Evolutionary conservation across 2,113 vertebrate species (phyloP), one percentile per base, ranked within the genome.

Genomic region (Oncorhynchus masou): DNA sequence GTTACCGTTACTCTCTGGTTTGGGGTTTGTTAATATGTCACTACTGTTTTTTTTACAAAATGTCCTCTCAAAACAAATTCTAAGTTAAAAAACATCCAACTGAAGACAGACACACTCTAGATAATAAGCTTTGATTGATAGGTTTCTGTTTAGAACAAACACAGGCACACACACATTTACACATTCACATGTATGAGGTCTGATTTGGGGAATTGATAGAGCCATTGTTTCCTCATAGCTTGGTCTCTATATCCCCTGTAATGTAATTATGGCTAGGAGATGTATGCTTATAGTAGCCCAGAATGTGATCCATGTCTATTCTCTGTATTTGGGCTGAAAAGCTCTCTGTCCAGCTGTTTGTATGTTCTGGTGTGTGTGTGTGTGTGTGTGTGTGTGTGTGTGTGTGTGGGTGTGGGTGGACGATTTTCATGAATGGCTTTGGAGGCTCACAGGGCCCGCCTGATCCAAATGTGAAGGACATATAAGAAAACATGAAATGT

Each of bases 251-350:
- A 94, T 95, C 94, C 94, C 92, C 94, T 93, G 94, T 99, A 99
- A 98, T 96, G 94, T 95, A 96, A 98, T 98, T 99, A 99, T 80
- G 93, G 90, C 87, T 83, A 91, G 91, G 94, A 97, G 96, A 97
- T 97, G 97, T 96, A 96, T 96, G 96, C 94, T 54, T 95, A 92
- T 88, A 92, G 93, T 93, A 92, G 93, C 91, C 95, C 94, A 95
- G 94, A 96, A 97, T 95, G 95, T 95, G 96, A 97, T 97, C 96
- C 96, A 91, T 95, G 95, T 94, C 96, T 94, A 94, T 95, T 96
- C 94, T 95, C 95, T 95, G 39, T 11, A 94, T 93, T 92, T 85
- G 85, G 91, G 80, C 88, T 95, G 94, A 97, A 97, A 97, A 94
- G 94, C 89, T 87, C 66, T 92, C 93, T 89, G 94, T 95, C 94